phyloP scores from a whole-genome alignment of 2,888 invertebrate species.

The Caenorhabditis angaria region DNA sequence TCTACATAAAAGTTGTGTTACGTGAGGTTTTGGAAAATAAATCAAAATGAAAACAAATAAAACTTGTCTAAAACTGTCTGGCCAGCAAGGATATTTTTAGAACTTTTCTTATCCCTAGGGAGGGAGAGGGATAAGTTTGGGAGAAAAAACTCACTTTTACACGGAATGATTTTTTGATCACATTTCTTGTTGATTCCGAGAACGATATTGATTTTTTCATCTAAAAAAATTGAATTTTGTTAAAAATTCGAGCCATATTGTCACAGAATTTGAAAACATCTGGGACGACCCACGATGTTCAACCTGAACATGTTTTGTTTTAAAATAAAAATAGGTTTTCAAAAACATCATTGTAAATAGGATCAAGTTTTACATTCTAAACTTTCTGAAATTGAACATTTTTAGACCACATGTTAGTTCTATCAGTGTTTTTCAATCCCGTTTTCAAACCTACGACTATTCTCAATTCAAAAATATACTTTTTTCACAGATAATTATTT shows the following conservation, averaged over 20 bases:
- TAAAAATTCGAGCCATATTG: neutral
- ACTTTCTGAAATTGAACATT: no score
- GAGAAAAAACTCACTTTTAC: slow-evolving; percentile 36
- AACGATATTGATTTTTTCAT: slow-evolving; percentile 47
- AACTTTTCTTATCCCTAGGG: neutral
- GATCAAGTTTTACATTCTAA: no score
- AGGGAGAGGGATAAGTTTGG: neutral
- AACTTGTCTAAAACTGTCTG: neutral
- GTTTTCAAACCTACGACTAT: no score
- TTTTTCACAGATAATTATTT: no score
- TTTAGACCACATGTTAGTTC: no score
- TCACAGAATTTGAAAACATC: no score
- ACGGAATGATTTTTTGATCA: slow-evolving; percentile 31
- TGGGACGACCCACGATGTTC: no score
- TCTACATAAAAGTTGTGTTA: neutral
- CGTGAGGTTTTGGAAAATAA: neutral
- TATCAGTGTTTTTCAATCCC: no score
- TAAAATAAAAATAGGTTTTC: no score
- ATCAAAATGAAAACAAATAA: slow-evolving; percentile 5
- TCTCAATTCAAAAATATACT: no score
- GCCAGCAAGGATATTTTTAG: neutral
- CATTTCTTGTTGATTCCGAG: slow-evolving; percentile 42
- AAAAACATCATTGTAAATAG: no score
- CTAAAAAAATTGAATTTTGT: slow-evolving; percentile 20
- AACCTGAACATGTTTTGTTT: no score